Evolutionary conservation across 1,140 invertebrate genomes (phyloP), one percentile per base, ranked within the genome.

Genomic region (Zaprionus davidi): DNA sequence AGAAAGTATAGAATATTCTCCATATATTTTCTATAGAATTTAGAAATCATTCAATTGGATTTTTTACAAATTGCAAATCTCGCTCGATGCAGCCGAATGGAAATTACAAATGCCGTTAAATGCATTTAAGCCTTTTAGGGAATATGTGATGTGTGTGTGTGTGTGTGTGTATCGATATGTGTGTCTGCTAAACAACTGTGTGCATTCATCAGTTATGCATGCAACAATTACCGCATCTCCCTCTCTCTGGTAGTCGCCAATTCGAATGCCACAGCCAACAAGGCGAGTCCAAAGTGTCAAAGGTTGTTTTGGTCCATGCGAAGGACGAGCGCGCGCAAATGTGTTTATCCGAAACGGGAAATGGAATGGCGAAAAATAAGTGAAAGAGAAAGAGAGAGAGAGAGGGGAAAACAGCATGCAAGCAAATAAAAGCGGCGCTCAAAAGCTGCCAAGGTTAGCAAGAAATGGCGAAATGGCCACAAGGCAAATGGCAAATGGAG

Each of bases 311-410:
- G 36, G 41, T 34, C 15, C 31, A n/a, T 26, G 20, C 65, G 84
- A 87, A 87, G 84, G 84, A 75, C 81, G 75, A 63, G 57, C n/a
- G 67, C 31, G 56, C 38, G 46, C 62, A 84, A 88, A 87, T 87
- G 81, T 81, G 85, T 88, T 87, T 84, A 87, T 83, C 67, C 83
- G 31, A 78, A 88, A 83, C 83, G 83, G 84, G 81, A 87, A 87
- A 87, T 88, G 84, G 85, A 71, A 31, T 53, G 67, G 56, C 63
- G 57, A 41, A 67, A 84, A 55, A 65, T 57, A 63, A 20, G 31
- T 17, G 41, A 17, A 46, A 17, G 7, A 9, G 41, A 44, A n/a
- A 9, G n/a, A 17, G 41, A 7, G 1, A 2, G 38, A 7, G 41
- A 44, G 38, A n/a, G 15, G 55, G 38, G 51, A 53, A 65, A 49